A percentile compares a stretch with the other conserved stretches of the same genome.
Conservation (phyloP, 2,113 vertebrate species). For the Athene cunicularia region DNA sequence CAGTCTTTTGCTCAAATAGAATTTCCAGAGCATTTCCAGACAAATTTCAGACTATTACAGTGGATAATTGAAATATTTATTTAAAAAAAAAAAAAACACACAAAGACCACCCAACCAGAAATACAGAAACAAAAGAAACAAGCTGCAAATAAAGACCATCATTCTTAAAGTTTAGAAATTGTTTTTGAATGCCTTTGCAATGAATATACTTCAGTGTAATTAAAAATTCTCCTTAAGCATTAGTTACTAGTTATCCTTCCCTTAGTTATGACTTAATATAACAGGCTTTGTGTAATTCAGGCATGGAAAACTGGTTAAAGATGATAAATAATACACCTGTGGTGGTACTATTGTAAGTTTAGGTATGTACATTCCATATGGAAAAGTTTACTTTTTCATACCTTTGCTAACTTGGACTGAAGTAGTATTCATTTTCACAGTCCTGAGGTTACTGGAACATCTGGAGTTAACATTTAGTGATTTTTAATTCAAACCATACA, state of each 20-base stretch:
- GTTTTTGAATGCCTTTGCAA: background rate
- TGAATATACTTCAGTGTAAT: background rate
- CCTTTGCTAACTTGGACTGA: background rate
- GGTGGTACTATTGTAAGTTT: background rate
- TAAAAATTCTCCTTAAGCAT: background rate
- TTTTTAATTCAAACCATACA: background rate
- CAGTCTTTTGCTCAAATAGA: background rate
- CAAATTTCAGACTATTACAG: background rate
- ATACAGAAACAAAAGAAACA: background rate
- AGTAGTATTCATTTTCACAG: background rate
- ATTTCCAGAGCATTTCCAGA: background rate
- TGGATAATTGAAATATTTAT: background rate
- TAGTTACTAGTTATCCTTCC: background rate
- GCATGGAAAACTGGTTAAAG: background rate
- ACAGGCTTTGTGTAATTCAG: background rate
- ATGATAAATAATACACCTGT: background rate
- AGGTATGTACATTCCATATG: background rate
- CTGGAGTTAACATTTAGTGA: background rate
- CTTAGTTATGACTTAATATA: background rate
- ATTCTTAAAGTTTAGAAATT: background rate
- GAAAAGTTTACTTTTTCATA: background rate
- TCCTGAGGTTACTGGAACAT: background rate
- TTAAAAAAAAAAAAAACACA: background rate
- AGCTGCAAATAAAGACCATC: background rate
- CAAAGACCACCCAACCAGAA: background rate